These are phyloP conservation scores for Polyommatus iphigenia DNA, from an alignment of 2,888 invertebrate genomes.

Conservation along the genomic window DNA sequence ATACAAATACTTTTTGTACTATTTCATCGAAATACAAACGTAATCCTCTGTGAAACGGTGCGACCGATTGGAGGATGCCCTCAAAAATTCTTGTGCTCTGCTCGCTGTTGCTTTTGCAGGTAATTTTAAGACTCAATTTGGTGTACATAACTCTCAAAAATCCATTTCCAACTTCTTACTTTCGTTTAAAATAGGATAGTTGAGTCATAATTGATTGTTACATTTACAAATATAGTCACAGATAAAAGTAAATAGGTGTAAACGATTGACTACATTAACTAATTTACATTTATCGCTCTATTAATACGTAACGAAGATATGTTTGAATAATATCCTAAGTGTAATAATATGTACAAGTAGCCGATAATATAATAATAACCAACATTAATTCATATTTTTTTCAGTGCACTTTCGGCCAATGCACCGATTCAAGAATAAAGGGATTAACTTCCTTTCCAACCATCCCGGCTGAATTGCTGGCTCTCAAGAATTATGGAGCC, in stretches of 20 bases:
- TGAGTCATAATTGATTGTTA: background rate
- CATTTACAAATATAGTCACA: background rate
- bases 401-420: conserved; percentile 4
- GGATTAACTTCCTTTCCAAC: background rate
- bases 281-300: background rate
- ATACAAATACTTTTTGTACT: conserved; percentile 3
- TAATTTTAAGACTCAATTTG: background rate
- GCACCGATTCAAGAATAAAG: background rate
- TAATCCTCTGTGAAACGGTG: background rate
- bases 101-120: conserved; percentile 1
- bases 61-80: background rate
- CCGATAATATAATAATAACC: background rate
- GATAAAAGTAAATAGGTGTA: background rate
- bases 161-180: background rate
- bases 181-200: background rate
- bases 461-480: conserved; percentile 7
- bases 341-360: background rate
- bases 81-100: background rate
- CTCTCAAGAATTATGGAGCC: conserved; percentile 16
- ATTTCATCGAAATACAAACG: conserved; percentile 3
- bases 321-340: background rate
- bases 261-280: background rate
- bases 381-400: background rate
- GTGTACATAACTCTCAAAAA: background rate
- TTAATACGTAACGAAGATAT: background rate